These are phyloP conservation scores for Drosophila birchii DNA, from an alignment of 2,888 invertebrate species.

Conservation along the genomic window DNA sequence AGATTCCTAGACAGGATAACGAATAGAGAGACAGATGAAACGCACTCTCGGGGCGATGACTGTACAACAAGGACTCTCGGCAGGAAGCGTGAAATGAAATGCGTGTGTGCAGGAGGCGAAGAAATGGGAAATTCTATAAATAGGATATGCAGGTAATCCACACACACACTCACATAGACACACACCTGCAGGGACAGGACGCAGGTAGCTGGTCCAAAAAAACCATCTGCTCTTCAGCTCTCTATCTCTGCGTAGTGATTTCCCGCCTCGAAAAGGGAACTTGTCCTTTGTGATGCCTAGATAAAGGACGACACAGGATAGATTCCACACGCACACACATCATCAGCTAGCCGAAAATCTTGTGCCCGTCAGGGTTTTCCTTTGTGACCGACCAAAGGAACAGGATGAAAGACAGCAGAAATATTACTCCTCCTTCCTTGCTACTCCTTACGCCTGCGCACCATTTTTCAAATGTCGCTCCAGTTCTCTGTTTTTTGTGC, in stretches of 20 bases:
- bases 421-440: constrained; percentile 9
- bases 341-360: constrained; percentile 24
- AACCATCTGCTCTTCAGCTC: constrained; percentile 62
- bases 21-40: constrained; percentile 26
- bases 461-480: constrained; percentile 64
- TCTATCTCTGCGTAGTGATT: constrained; percentile 63
- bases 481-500: constrained; percentile 42
- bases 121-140: constrained; percentile 56
- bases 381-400: constrained; percentile 56
- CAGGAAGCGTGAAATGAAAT: constrained; percentile 69
- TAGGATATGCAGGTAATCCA: constrained; percentile 72
- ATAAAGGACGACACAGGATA: constrained; percentile 41
- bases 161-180: constrained; percentile 25
- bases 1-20: constrained; percentile 28
- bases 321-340: constrained; percentile 37
- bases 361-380: constrained; percentile 55
- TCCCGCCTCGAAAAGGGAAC: constrained; percentile 64
- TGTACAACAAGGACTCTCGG: constrained; percentile 45
- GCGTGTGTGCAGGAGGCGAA: constrained; percentile 56
- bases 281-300: constrained; percentile 65
- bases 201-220: constrained; percentile 58
- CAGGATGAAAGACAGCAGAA: constrained; percentile 47
- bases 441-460: constrained; percentile 56
- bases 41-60: constrained; percentile 32
- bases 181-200: constrained; percentile 58